Percentiles rank a stretch among this genome's conserved stretches.
These are phyloP conservation scores for Saccopteryx bilineata DNA, from an alignment of 2,113 vertebrate species.

Conservation along the genomic window DNA sequence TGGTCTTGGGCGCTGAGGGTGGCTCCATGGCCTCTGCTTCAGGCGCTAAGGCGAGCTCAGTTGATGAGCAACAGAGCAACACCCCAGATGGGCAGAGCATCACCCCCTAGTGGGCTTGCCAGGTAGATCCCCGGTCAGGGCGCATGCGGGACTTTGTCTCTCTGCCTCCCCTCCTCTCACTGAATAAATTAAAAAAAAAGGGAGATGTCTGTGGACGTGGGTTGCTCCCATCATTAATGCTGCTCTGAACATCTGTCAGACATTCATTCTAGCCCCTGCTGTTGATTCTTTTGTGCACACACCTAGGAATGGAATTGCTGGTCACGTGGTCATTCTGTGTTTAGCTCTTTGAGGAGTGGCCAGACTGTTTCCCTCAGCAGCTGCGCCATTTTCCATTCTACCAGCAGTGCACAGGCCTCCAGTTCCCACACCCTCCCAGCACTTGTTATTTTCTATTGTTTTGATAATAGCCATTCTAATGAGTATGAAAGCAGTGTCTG, in stretches of 20 bases:
- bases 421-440: neutral
- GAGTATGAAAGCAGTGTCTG: neutral
- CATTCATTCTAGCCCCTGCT: fast-evolving
- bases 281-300: fast-evolving
- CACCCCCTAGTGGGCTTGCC: no score
- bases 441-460: neutral
- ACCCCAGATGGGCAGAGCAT: no score
- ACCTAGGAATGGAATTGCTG: neutral
- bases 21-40: no score
- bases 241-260: fast-evolving
- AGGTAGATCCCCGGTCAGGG: no score
- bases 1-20: no score
- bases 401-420: neutral
- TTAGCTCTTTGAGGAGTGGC: neutral
- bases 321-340: fast-evolving
- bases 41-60: no score
- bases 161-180: no score
- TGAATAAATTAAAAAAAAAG: no score
- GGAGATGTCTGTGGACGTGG: fast-evolving
- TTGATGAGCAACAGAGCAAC: no score
- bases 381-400: fast-evolving
- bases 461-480: neutral
- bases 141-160: no score
- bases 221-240: neutral
- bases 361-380: fast-evolving